Evolutionary conservation across 2,888 invertebrate genomes (phyloP).

Genomic region (Eilema griseolum): DNA sequence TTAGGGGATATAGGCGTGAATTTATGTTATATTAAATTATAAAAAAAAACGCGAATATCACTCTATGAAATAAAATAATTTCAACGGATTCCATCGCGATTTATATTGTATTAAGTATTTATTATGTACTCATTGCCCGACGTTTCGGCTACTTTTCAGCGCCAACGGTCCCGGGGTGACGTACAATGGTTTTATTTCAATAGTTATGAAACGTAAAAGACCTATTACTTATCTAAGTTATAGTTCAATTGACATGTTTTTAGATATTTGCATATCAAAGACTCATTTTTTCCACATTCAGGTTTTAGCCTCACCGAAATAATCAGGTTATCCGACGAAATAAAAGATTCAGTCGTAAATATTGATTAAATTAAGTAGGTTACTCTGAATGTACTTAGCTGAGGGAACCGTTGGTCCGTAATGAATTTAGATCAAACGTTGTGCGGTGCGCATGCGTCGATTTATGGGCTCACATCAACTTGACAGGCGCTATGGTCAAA

Average conservation of each 20-base stretch:
- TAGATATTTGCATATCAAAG: neutral
- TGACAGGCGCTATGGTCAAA: conserved; percentile 13
- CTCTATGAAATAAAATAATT: too few relatives aligned
- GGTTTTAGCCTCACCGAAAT: neutral
- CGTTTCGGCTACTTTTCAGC: neutral
- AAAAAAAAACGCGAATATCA: too few relatives aligned
- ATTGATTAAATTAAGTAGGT: conserved; percentile 22
- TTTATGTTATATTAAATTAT: too few relatives aligned
- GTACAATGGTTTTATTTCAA: too few relatives aligned
- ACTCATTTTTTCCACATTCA: neutral
- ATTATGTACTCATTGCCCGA: conserved; percentile 11
- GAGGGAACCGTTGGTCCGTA: conserved; percentile 18
- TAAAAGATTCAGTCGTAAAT: conserved; percentile 22
- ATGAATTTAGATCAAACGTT: conserved; percentile 22
- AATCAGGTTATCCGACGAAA: neutral
- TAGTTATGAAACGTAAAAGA: too few relatives aligned
- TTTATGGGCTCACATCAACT: conserved; percentile 16
- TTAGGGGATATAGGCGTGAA: too few relatives aligned
- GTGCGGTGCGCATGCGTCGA: conserved; percentile 14
- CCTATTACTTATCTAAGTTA: too few relatives aligned
- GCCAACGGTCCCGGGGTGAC: too few relatives aligned
- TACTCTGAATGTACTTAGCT: neutral
- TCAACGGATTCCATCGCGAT: too few relatives aligned
- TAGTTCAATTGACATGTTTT: too few relatives aligned
- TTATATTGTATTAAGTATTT: too few relatives aligned